Conservation (phyloP, 2,113 vertebrate species). For the Nyctibius bracteatus region DNA sequence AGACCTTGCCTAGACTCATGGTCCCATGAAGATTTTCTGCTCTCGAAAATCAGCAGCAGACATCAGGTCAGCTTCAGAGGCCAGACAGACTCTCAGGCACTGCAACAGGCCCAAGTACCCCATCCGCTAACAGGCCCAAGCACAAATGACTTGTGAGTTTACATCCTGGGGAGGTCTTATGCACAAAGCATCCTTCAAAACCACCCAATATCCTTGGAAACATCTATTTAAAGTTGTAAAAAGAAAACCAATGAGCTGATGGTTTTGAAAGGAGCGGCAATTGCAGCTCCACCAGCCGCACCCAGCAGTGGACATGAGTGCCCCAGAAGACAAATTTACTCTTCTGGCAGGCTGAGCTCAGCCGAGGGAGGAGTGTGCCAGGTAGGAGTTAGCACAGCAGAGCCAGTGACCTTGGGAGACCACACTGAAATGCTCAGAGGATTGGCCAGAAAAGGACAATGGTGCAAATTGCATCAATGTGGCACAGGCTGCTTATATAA, state of each 20-base stretch:
- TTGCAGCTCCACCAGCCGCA: neutral
- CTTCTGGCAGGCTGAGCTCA: neutral
- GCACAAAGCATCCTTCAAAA: neutral
- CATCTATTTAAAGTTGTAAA: neutral
- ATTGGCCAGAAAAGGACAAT: neutral
- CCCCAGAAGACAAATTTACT: neutral
- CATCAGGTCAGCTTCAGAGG: neutral
- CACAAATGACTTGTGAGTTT: neutral
- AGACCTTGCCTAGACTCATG: neutral
- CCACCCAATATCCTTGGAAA: neutral
- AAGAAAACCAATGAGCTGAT: neutral
- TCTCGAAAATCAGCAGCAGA: neutral
- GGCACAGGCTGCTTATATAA: neutral
- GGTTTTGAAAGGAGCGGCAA: neutral
- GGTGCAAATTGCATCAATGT: neutral
- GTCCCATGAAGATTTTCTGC: neutral
- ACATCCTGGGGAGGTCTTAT: neutral
- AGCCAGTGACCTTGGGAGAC: neutral
- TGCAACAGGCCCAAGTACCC: neutral
- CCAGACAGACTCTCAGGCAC: neutral
- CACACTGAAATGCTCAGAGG: neutral
- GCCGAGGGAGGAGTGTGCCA: rapidly evolving
- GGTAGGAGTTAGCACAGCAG: neutral
- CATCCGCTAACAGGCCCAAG: neutral
- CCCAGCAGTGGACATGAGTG: neutral